Conservation (phyloP, 1,140 invertebrate species). For the Sarcophaga peregrina region DNA sequence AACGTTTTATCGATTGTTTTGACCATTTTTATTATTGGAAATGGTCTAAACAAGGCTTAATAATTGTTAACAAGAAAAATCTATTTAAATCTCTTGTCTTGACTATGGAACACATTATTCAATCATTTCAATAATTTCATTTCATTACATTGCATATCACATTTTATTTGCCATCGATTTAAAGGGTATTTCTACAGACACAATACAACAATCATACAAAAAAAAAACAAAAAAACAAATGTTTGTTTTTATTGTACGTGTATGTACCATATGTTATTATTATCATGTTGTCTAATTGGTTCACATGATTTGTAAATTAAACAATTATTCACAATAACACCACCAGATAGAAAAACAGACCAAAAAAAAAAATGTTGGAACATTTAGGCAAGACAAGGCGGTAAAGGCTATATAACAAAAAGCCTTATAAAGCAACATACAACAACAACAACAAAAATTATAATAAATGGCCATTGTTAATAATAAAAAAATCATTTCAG, state of each 20-base stretch:
- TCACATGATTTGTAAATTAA: slow-evolving; percentile 40
- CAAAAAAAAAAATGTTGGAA: no score
- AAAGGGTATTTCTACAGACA: background rate
- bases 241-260: background rate
- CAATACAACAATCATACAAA: background rate
- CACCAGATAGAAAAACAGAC: background rate
- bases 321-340: slow-evolving; percentile 38
- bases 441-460: background rate
- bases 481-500: no score
- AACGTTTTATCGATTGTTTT: background rate
- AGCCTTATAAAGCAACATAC: background rate
- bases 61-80: slow-evolving; percentile 39
- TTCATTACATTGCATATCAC: background rate
- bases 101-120: slow-evolving; percentile 3
- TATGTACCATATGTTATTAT: slow-evolving; percentile 8
- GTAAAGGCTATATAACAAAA: background rate
- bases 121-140: background rate
- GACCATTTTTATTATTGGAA: background rate
- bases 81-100: slow-evolving; percentile 28
- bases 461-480: slow-evolving; percentile 6
- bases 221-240: background rate
- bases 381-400: no score
- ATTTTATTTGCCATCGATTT: background rate
- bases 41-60: slow-evolving; percentile 20
- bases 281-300: slow-evolving; percentile 37